Conservation (phyloP, 2,888 invertebrate genomes). For the Scaptomyza reducta region DNA sequence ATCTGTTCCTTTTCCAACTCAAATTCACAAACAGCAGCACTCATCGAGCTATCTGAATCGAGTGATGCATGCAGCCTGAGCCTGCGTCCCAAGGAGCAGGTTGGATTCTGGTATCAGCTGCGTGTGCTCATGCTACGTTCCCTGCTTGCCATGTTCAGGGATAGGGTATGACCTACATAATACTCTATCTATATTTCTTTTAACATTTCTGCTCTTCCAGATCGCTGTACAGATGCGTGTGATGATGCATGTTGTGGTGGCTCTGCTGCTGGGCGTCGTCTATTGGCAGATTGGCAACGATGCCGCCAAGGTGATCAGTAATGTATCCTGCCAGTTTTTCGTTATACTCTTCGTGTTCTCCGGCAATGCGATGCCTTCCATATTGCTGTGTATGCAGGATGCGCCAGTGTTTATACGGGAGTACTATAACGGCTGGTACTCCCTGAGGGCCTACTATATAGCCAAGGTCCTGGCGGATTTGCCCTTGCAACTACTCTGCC, state of each 20-base stretch:
- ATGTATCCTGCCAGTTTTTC: slow-evolving; percentile 95
- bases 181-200: too few species aligned
- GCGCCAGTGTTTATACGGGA: slow-evolving; percentile 91
- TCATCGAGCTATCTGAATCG: slow-evolving; percentile 37
- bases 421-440: slow-evolving; percentile 95
- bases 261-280: slow-evolving; percentile 91
- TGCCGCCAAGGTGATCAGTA: slow-evolving; percentile 91
- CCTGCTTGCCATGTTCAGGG: slow-evolving; percentile 81
- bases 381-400: slow-evolving; percentile 93
- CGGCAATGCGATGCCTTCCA: slow-evolving; percentile 95
- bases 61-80: neutral
- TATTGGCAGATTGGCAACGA: slow-evolving; percentile 94
- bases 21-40: slow-evolving; percentile 67
- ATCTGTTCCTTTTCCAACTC: slow-evolving; percentile 37
- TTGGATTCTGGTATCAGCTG: slow-evolving; percentile 83
- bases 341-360: slow-evolving; percentile 96
- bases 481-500: slow-evolving; percentile 91
- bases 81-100: slow-evolving; percentile 75
- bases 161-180: slow-evolving; percentile 79
- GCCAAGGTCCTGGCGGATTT: slow-evolving; percentile 91
- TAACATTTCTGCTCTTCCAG: slow-evolving; percentile 40
- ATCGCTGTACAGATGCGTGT: slow-evolving; percentile 87
- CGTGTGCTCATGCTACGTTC: slow-evolving; percentile 85
- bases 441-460: slow-evolving; percentile 91
- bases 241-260: slow-evolving; percentile 91